A percentile compares a stretch with the other conserved stretches of the same genome.
Conservation (phyloP, 1,140 invertebrate species). For the Gyrodactylus bullatarudis region DNA sequence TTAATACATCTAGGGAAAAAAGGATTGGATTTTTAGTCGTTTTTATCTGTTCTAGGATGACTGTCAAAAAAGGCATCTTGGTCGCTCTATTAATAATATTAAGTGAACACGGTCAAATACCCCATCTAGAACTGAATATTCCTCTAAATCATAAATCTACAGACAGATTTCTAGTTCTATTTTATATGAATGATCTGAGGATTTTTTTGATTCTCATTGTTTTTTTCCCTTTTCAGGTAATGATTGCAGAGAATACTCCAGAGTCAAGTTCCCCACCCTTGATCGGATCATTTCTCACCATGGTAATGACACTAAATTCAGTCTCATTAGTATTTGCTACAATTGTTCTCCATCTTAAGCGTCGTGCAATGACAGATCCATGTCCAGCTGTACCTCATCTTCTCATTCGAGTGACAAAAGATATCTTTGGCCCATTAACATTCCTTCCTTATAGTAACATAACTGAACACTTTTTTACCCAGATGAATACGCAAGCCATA, state of each 20-base stretch:
- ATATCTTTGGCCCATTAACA: background rate
- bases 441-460: background rate
- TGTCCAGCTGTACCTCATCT: background rate
- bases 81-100: too few relatives aligned
- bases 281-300: constrained; percentile 11
- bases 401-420: background rate
- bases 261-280: constrained; percentile 18
- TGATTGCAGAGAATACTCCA: constrained; percentile 18
- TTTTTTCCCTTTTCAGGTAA: too few relatives aligned
- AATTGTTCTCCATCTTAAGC: background rate
- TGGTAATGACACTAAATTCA: constrained; percentile 6
- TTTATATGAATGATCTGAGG: too few relatives aligned
- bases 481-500: background rate
- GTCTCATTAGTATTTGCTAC: background rate
- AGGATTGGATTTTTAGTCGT: too few relatives aligned
- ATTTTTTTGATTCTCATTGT: too few relatives aligned
- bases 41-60: too few relatives aligned
- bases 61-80: too few relatives aligned
- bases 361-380: background rate
- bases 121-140: too few relatives aligned
- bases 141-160: too few relatives aligned
- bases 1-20: too few relatives aligned
- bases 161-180: too few relatives aligned
- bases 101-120: too few relatives aligned
- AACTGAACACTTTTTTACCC: background rate